Conservation (phyloP, 1,140 invertebrate genomes). For the Dryas iulia region DNA sequence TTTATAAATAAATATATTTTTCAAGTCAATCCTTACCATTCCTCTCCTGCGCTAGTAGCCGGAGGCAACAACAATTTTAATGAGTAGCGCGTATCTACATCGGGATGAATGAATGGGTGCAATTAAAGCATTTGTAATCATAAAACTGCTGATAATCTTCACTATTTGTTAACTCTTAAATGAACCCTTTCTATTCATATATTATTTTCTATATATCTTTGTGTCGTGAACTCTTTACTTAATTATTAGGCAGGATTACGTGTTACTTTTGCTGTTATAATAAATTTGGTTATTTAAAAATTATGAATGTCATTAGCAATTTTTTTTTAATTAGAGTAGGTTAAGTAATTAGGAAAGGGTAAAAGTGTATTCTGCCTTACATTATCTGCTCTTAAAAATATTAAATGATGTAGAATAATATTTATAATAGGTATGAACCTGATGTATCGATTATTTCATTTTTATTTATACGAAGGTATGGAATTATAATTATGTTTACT, state of each 20-base stretch:
- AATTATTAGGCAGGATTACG: neutral
- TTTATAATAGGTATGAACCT: no score
- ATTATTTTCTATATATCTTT: conserved; percentile 3
- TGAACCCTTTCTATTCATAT: conserved; percentile 6
- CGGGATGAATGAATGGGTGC: conserved; percentile 32
- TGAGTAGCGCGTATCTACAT: conserved; percentile 33
- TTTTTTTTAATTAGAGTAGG: neutral
- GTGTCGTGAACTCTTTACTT: neutral
- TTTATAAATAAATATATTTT: neutral
- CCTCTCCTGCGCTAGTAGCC: conserved; percentile 2
- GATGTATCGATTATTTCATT: no score
- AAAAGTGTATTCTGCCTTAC: no score
- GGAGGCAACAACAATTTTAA: conserved; percentile 25
- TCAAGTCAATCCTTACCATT: neutral
- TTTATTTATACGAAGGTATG: no score
- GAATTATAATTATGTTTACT: no score
- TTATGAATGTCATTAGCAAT: neutral
- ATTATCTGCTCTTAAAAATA: no score
- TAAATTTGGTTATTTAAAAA: neutral
- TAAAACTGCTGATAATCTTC: conserved; percentile 25
- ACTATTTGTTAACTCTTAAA: conserved; percentile 23
- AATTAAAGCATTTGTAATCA: conserved; percentile 36
- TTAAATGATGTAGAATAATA: no score
- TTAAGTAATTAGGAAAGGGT: no score
- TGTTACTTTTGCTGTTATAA: neutral